Base-by-base conservation (phyloP, 2,113 vertebrate species). In the Sinocyclocheilus anshuiensis region DNA sequence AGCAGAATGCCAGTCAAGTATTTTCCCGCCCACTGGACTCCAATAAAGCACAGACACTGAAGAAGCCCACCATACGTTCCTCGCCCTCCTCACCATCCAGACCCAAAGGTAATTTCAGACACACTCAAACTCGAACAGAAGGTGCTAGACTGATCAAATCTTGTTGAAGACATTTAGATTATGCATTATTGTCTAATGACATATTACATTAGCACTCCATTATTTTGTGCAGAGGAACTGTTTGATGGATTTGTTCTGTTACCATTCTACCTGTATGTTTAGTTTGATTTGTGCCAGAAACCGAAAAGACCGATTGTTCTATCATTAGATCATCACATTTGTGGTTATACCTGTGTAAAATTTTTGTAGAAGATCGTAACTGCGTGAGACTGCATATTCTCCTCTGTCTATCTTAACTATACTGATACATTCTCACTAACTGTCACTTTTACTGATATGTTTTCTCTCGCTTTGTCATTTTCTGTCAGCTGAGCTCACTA, bases 21-120 rank as follows among this genome's bases (percentile, higher is more conserved):
- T 93, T 93, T 77, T 92, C 92, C 1, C 93, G 94, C 71, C 90
- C 89, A 5, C 92, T 92, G 6, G 96, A 97, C 89, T 85, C 91
- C 42, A 94, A 94, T 61, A 95, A 95, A 93, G 85, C 95, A 1
- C 94, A 93, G 91, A 95, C 94, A 81, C 90, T 97, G 83, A 96
- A 96, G 53, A 97, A 96, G 91, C 94, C 97, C 48, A 91, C 95
- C 86, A 92, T 95, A 84, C 97, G 94, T 79, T 99, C 98, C 1
- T 99, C 98, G 86, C 98, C 98, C 74, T 95, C 98, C 11, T 99
- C 98, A 85, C 98, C 98, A 7, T 97, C 97, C 8, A 95, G 95
- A 96, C 92, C 94, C 89, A 98, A 97, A 98, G 98, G 98, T 99
- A 96, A 92, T 91, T 69, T 83, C 57, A 78, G 1, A 18, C n/a